Evolutionary conservation across 2,888 invertebrate genomes (phyloP), one percentile per base, ranked within the genome.

Genomic region (Eustalomyia histrio): DNA sequence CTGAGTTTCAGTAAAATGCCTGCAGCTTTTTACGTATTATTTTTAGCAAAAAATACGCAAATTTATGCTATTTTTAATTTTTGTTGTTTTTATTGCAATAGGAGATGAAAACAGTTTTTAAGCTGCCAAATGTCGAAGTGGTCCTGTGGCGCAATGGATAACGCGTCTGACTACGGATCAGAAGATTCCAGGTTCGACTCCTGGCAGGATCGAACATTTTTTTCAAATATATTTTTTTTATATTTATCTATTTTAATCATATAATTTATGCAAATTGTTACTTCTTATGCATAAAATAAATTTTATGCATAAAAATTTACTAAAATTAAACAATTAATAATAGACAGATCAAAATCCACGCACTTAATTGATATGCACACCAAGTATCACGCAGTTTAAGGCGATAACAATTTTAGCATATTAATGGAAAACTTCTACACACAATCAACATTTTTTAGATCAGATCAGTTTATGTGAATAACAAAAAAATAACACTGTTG

Each of bases 161-260:
- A 90, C 90, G 91, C 90, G 90, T 90, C 90, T 90, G 90, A 90
- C 90, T 90, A 90, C 91, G 91, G 91, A 90, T 90, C 90, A 90
- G 90, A 90, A 90, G 90, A 90, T 90, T 90, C 91, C 90, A 90
- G 91, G 90, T 90, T 90, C 90, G 90, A 90, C 90, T 90, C 91
- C 91, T 90, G 91, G 90, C 91, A 90, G 90, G 90, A 90, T 90
- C 91, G 90, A 47, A 8, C 0, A 21, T 3, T 21, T 68, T 71
- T 72, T 78, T 50, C 65, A 29, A 4, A 0, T 7, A 18, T 12
- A n/a, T 63, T 50, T 55, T 47, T 33, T 52, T 21, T 47, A 10
- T 24, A 18, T 39, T 17, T 24, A 14, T 6, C 3, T 29, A 29
- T 29, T 29, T 29, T 6, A 6, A 6, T 39, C 35, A 14, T 10